These are phyloP conservation scores for Pteropus alecto DNA, from an alignment of 2,113 vertebrate species.

Conservation along the genomic window DNA sequence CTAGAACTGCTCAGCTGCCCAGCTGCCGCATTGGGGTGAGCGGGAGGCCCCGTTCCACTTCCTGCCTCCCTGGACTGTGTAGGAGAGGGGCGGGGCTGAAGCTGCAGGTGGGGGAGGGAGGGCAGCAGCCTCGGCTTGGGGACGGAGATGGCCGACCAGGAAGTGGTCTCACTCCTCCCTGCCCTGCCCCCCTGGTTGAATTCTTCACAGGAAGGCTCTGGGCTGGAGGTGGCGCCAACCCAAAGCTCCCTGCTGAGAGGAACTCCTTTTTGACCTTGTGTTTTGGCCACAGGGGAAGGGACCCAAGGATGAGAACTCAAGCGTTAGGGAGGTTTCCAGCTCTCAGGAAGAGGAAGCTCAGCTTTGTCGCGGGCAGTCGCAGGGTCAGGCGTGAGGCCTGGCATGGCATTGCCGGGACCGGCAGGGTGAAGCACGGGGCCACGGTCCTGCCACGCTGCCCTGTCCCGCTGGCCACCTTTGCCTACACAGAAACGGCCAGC, in stretches of 20 bases:
- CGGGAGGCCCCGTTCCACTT: background rate
- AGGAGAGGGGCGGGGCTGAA: background rate
- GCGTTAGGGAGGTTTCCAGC: background rate
- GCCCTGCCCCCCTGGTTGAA: too few relatives aligned
- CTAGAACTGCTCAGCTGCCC: too few relatives aligned
- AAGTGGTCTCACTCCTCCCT: background rate
- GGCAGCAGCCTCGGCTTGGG: background rate
- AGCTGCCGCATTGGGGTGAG: background rate
- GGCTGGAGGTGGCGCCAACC: background rate
- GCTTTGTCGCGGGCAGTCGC: accelerated
- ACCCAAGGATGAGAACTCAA: background rate
- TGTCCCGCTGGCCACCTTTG: background rate
- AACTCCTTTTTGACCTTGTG: background rate
- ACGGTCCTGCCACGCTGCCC: accelerated
- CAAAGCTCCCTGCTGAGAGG: background rate
- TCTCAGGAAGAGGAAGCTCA: background rate
- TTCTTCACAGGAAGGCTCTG: background rate
- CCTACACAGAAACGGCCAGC: background rate
- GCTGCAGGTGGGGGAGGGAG: background rate
- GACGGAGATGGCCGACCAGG: background rate
- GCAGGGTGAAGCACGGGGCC: background rate
- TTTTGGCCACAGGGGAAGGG: background rate
- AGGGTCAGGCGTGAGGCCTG: background rate
- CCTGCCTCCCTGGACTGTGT: background rate
- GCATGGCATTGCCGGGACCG: accelerated